Conservation (phyloP, 2,888 invertebrate genomes). For the Cyaniris semiargus region DNA sequence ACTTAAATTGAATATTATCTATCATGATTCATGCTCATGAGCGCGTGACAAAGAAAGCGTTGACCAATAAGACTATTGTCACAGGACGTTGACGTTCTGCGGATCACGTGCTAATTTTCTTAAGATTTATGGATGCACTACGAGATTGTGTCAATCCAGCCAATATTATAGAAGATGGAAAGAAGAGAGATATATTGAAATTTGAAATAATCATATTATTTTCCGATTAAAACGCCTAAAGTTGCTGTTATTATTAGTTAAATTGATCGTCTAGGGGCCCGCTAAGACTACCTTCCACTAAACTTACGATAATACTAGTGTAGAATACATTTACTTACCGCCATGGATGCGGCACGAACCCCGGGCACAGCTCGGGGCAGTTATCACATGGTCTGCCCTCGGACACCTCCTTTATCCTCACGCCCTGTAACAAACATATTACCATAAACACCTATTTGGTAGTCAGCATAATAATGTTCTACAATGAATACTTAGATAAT, state of each 20-base stretch:
- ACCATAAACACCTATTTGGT: background rate
- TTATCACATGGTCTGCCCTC: conserved; percentile 92
- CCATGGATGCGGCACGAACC: conserved; percentile 92
- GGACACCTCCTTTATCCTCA: conserved; percentile 91
- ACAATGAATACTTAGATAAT: background rate
- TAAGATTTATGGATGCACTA: background rate
- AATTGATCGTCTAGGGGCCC: no score
- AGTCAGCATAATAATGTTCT: background rate
- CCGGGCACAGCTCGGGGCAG: conserved; percentile 90
- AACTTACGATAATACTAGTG: no score
- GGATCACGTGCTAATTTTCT: background rate
- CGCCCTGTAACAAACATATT: conserved; percentile 83
- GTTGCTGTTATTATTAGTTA: no score
- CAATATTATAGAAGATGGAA: no score
- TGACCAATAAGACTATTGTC: background rate
- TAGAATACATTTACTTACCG: conserved; percentile 83
- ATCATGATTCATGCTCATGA: background rate
- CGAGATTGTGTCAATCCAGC: no score
- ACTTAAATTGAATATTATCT: no score
- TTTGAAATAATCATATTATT: no score
- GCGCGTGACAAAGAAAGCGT: background rate
- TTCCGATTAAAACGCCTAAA: no score
- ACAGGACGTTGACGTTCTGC: background rate
- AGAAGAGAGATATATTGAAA: no score
- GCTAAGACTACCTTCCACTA: no score